Conservation (phyloP, 2,113 vertebrate genomes). For the Rutilus rutilus region DNA sequence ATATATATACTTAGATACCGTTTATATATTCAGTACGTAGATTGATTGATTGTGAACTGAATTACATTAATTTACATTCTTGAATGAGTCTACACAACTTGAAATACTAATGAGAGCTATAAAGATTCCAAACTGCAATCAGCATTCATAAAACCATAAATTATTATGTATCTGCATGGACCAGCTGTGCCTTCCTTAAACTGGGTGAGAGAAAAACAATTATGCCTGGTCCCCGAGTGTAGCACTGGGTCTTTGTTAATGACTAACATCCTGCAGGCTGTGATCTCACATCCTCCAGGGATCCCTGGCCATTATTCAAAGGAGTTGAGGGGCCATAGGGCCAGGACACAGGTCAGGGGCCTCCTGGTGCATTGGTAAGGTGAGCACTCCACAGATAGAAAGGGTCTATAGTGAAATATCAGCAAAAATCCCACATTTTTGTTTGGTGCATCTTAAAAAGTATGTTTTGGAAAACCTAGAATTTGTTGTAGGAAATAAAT, state of each 20-base stretch:
- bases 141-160: constrained; percentile 36
- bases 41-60: not conserved
- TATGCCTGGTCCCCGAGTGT: constrained; percentile 20
- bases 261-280: constrained; percentile 50
- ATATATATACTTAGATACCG: not conserved
- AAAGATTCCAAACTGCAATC: constrained; percentile 38
- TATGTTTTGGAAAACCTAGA: not conserved
- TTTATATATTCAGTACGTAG: too few relatives aligned
- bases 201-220: constrained; percentile 50
- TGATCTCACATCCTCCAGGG: constrained; percentile 53
- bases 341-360: constrained; percentile 38
- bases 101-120: constrained; percentile 14
- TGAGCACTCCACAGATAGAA: constrained; percentile 10
- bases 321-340: constrained; percentile 21
- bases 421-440: constrained; percentile 3
- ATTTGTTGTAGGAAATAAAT: not conserved
- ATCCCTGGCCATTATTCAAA: constrained; percentile 39
- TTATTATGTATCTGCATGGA: constrained; percentile 40
- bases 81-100: constrained; percentile 7
- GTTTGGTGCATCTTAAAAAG: not conserved
- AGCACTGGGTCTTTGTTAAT: constrained; percentile 39
- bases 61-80: not conserved
- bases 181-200: constrained; percentile 41
- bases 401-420: not conserved
- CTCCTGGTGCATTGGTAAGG: constrained; percentile 9